Base-by-base conservation (phyloP, 2,113 vertebrate genomes). In the Planiliza haematocheilus region DNA sequence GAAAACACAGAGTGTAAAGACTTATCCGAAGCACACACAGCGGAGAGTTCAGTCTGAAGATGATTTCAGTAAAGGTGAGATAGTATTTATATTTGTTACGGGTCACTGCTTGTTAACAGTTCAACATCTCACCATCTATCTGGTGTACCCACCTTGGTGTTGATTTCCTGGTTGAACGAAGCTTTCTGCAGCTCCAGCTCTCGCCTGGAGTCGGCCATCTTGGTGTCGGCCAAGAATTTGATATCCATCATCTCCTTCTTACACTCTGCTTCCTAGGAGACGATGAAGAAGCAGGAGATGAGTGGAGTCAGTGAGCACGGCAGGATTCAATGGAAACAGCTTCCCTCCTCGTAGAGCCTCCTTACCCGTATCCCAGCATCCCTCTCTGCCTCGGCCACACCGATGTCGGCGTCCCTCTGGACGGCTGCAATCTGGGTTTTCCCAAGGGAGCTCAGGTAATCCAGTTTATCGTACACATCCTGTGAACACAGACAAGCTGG, bases 381-480 rank as follows among this genome's bases (percentile, higher is more conserved):
- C 79, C 96, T 93, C 87, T 99, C 97, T 0, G 97, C 97, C 86
- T 98, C 96, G 0, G 97, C 97, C 85, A 99, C 97, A 0, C 97
- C 97, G 0, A 99, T 97, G 85, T 96, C 97, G 0, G 97, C 97
- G 5, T 99, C 97, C 88, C 97, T 94, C 51, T 94, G 96, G 0
- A 99, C 97, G 1, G 95, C 95, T 0, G 97, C 97, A 0, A 95
- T 97, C 93, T 99, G 97, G 0, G 97, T 95, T 91, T 99, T 99
- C 12, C 97, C 97, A 50, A 99, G 91, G 2, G 97, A 98, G 88
- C 97, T 98, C 89, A 99, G 91, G 88, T 99, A 99, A 79, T 97
- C 95, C 88, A 99, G 93, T 81, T 97, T 99, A 85, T 99, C 97
- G 18, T 95, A 99, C 2, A 99, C 97, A 20, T 99, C 97, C 97